Evolutionary conservation across 92 coral and sea anemone genomes (phyloP).

Genomic region (Micromussa lordhowensis): DNA sequence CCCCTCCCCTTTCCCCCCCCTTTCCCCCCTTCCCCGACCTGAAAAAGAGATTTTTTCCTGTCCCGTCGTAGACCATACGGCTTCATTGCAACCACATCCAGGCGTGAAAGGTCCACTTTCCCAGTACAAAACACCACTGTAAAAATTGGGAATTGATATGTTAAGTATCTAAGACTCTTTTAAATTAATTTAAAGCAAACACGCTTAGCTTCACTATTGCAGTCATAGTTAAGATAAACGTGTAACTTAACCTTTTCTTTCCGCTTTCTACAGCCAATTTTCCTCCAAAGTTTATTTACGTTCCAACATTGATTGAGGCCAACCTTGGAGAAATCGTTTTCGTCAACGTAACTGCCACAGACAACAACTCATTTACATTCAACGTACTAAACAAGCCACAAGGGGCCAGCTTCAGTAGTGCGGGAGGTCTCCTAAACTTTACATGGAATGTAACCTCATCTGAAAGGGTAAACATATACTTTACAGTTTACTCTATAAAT

Average conservation of each 20-base stretch:
- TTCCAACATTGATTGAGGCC: constrained; percentile 47
- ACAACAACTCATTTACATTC: constrained; percentile 56
- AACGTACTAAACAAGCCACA: constrained; percentile 34
- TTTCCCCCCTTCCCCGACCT: neutral
- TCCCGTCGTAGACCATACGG: neutral
- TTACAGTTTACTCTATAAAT: no score
- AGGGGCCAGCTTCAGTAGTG: constrained; percentile 7
- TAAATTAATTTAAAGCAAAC: neutral
- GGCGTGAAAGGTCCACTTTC: neutral
- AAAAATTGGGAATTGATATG: no score
- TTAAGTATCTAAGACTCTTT: no score
- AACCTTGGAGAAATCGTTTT: constrained; percentile 47
- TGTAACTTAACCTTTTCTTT: neutral
- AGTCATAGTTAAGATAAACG: neutral
- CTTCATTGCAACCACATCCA: neutral
- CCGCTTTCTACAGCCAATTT: constrained; percentile 45
- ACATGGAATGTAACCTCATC: constrained; percentile 54
- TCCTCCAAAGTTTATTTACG: constrained; percentile 59
- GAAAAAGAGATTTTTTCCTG: neutral
- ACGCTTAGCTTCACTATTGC: neutral
- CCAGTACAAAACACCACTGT: neutral
- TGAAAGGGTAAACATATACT: constrained; percentile 22
- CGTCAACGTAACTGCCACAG: constrained; percentile 58
- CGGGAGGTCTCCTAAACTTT: constrained; percentile 32
- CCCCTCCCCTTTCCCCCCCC: no score